Evolutionary conservation across 2,113 vertebrate genomes (phyloP), one percentile per base, ranked within the genome.

Genomic region (Centropus unirufus): DNA sequence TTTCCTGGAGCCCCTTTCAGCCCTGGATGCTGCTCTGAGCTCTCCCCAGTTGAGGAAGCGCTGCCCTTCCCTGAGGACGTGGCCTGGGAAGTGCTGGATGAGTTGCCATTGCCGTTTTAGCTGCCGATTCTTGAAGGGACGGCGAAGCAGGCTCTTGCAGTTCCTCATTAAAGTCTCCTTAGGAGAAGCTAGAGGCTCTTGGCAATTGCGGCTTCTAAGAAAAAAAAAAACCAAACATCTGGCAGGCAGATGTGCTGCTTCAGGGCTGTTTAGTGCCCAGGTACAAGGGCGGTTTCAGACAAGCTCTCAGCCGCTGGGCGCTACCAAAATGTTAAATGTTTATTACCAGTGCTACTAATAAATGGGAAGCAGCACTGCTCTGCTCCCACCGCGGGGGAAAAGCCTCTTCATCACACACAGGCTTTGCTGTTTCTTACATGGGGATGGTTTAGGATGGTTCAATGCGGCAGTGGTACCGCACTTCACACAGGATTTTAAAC

Each of bases 191-290:
- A 69, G 74, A 79, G 74, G n/a, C n/a, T 81, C 92, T 90, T 83
- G 49, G 9, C 87, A 82, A 64, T 68, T 20, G 72, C 22, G 76
- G 46, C 27, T 93, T 93, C 62, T 87, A 64, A 72, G 54, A 24
- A 52, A 14, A 66, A 90, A n/a, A 36, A 36, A 36, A 36, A 36
- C 36, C 36, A 66, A 54, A 30, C 95, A 96, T 96, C 93, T 96
- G 95, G 90, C 74, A 55, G 77, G 11, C 95, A 95, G 92, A 92
- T 94, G 95, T 92, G 62, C 66, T 24, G 49, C 83, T 79, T 39
- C 74, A 42, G 86, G 87, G 89, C 58, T 84, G 80, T 92, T 93
- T 73, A 89, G 83, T 95, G 90, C 93, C 83, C 93, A 95, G 90
- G 90, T 96, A 95, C 86, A 94, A 87, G 5, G 88, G 90, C 68